Base-by-base conservation (phyloP, 1,140 invertebrate genomes). In the Helicoverpa armigera region DNA sequence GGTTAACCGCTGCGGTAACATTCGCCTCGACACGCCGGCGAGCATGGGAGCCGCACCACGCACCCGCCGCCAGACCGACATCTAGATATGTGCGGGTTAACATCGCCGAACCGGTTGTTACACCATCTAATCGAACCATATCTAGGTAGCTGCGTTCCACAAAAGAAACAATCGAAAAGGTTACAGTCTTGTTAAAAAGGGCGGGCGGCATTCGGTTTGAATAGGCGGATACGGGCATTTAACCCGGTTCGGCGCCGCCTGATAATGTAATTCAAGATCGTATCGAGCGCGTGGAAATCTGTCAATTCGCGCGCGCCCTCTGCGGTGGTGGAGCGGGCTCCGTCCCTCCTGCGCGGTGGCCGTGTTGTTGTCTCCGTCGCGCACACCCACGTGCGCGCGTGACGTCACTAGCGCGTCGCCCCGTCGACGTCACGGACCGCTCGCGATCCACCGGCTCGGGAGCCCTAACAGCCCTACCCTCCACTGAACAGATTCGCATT, bases 271-370 rank as follows among this genome's bases (percentile, higher is more conserved):
- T 92, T 90, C 88, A 86, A 92, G 92, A 92, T 92, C 82, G 89
- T 93, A 92, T 93, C 90, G 91, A 93, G 87, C 91, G 91, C 87
- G 88, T 88, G 85, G 88, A 90, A 90, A 90, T 91, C 90, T 91
- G 91, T 91, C 88, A 91, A 90, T 89, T 90, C 88, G 89, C 88
- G 88, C 87, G 88, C 87, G 81, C 89, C 87, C 88, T 88, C 82
- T 81, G 85, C 84, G 81, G 84, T 82, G 80, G 82, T 83, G 82
- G 83, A 84, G 82, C 69, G 83, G 81, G 75, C 56, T 73, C 74
- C 73, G 85, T 83, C 85, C 80, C 83, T 74, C 79, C 72, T 70
- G 69, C 16, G 63, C 70, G 31, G 51, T 43, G 67, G 23, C 69
- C 58, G 56, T 76, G 63, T 83, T 80, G 84, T 79, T 18, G 56